Evolutionary conservation across 2,888 invertebrate genomes (phyloP), one percentile per base, ranked within the genome.

Genomic region (Phaonia tiefii): DNA sequence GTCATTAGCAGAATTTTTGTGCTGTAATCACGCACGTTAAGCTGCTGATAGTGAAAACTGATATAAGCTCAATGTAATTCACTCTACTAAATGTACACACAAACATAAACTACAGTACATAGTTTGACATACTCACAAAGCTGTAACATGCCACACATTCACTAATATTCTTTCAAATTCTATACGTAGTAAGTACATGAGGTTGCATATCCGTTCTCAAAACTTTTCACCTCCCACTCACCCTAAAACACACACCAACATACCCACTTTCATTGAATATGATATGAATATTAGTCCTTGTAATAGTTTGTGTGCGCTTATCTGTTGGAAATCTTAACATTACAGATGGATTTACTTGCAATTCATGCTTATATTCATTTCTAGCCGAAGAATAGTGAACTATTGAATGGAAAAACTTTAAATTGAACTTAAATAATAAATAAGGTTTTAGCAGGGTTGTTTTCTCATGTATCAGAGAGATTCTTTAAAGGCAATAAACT

Each of bases 21-120:
- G 78, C 66, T 81, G 81, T 75, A 72, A 75, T 81, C 81, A 81
- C 81, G 81, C 78, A 81, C 81, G 78, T 81, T 78, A 81, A 81
- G 81, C 81, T 81, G 78, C 46, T 81, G 78, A 78, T 72, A 71
- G 71, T 63, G 54, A 63, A 75, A 75, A 81, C 78, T 72, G 81
- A 75, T 81, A 65, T 78, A 75, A 81, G 81, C 81, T 78, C 56
- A 71, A 78, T 81, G 71, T 72, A 78, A 78, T 72, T 81, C 78
- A 75, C 65, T 80, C 76, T n/a, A 60, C 11, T 13, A 39, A 39
- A 39, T 17, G 15, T 22, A 37, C 17, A 5, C 39, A 60, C 60
- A 72, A 25, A 67, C 71, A 79, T 71, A 60, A n/a, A 25, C 7
- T 69, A 15, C 39, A 66, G 13, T 54, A 72, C 44, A 67, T 39